Evolutionary conservation across 2,113 vertebrate genomes (phyloP), one percentile per base, ranked within the genome.

Genomic region (Pagrus major): DNA sequence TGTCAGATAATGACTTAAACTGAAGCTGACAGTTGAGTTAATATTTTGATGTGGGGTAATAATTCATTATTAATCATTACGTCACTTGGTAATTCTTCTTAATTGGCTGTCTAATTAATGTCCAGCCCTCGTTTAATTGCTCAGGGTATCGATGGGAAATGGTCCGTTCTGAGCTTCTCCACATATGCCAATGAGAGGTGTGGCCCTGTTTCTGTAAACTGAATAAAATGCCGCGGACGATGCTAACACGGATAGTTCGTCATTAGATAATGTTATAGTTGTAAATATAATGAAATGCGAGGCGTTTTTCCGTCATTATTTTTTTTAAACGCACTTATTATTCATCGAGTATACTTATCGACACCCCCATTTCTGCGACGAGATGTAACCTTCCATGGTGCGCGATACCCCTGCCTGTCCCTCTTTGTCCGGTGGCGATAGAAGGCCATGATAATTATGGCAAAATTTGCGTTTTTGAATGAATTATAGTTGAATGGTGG

Each of bases 361-460:
- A 60, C 81, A 55, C 92, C 93, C 95, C 93, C 83, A 35, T 86
- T 75, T 89, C 78, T 16, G 33, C 16, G 44, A 0, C 1, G 20
- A 88, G 21, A 80, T 94, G 91, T 33, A 90, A 80, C 67, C 58
- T 80, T 90, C 91, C 92, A 54, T 46, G 66, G 64, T 89, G 91
- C 80, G 87, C 85, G 88, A 89, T 88, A 66, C 84, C 82, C 84
- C 88, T 85, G 93, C 87, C 91, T 84, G 94, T 93, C 93, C 91
- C 93, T 95, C 95, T 95, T 96, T 96, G 95, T 95, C 94, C 94
- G 93, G 94, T 93, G 90, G 91, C 91, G 91, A 94, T 44, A 82
- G 93, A 90, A 95, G 94, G 94, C 94, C 93, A 89, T 86, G 90
- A 88, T 93, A 93, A 94, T 93, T 91, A 94, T 93, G 94, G 93